Percentiles rank a stretch among this genome's conserved stretches.
Conservation (phyloP, 2,797 vertebrate species). For the Cephalopachus bancanus region DNA sequence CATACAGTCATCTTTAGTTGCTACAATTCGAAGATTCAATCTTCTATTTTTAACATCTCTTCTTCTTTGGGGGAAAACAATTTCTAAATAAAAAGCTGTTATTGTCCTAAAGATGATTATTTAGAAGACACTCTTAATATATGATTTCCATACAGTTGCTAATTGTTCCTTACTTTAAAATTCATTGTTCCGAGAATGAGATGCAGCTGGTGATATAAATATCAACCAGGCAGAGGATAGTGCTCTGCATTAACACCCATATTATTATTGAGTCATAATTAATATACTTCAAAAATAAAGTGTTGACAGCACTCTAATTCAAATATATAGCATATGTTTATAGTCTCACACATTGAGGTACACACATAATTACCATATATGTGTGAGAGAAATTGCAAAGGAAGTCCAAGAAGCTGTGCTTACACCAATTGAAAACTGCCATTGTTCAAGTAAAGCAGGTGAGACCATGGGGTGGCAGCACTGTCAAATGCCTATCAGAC, state of each 20-base stretch:
- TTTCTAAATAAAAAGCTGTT: constrained; percentile 66
- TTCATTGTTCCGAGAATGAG: constrained; percentile 74
- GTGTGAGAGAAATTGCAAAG: constrained; percentile 74
- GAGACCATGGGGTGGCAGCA: not conserved
- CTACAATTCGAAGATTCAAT: constrained; percentile 19
- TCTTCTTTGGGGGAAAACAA: constrained; percentile 42
- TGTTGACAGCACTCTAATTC: constrained; percentile 81
- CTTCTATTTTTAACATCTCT: constrained; percentile 70
- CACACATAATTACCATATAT: constrained; percentile 81
- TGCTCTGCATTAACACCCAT: constrained; percentile 63
- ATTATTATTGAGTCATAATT: constrained; percentile 81
- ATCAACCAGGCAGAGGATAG: constrained; percentile 50
- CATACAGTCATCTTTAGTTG: constrained; percentile 60
- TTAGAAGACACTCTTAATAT: constrained; percentile 60
- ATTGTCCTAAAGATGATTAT: constrained; percentile 49
- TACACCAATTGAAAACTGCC: constrained; percentile 68
- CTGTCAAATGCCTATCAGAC: constrained; percentile 58
- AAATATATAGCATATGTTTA: constrained; percentile 83
- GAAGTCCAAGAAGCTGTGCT: constrained; percentile 15
- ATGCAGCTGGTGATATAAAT: constrained; percentile 62
- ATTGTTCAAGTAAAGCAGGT: constrained; percentile 67
- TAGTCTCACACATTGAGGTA: constrained; percentile 79
- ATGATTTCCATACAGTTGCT: constrained; percentile 67
- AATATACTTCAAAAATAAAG: constrained; percentile 78
- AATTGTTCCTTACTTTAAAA: constrained; percentile 75